phyloP scores from a whole-genome alignment of 2,888 invertebrate species.

The Eilema caniola region DNA sequence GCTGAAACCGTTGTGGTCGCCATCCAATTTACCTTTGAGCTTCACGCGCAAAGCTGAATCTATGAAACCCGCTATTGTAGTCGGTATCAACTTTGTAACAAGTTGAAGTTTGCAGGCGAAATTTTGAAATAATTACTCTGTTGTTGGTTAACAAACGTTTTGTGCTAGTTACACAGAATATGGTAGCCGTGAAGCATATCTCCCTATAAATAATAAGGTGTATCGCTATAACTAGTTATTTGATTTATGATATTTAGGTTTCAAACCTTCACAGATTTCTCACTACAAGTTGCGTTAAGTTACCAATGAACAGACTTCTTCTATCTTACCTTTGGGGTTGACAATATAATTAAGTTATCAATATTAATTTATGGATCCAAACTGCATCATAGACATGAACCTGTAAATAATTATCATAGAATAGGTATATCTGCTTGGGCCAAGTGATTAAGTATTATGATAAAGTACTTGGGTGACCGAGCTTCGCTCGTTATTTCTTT shows the following conservation, averaged over 20 bases:
- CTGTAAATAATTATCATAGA: no score
- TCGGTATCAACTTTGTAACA: conserved; percentile 45
- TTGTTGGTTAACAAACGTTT: conserved; percentile 36
- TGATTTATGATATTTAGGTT: neutral
- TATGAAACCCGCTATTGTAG: conserved; percentile 51
- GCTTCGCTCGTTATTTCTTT: no score
- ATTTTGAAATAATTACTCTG: conserved; percentile 52
- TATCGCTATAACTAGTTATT: neutral
- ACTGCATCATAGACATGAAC: no score
- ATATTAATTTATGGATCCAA: no score
- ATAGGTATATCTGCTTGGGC: no score
- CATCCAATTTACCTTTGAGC: conserved; percentile 79
- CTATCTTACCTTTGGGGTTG: no score
- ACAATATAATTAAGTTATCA: no score
- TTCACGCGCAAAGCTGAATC: conserved; percentile 61
- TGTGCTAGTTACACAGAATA: conserved; percentile 21
- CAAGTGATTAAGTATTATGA: no score
- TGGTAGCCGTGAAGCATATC: conserved; percentile 14
- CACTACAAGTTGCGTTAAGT: neutral
- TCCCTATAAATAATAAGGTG: neutral
- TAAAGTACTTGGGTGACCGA: no score
- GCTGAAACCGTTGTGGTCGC: conserved; percentile 68
- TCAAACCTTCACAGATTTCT: neutral
- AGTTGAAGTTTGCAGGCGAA: conserved; percentile 41
- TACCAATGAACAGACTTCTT: no score